phyloP scores from a whole-genome alignment of 2,888 invertebrate genomes.

The Herminia tarsipennalis region DNA sequence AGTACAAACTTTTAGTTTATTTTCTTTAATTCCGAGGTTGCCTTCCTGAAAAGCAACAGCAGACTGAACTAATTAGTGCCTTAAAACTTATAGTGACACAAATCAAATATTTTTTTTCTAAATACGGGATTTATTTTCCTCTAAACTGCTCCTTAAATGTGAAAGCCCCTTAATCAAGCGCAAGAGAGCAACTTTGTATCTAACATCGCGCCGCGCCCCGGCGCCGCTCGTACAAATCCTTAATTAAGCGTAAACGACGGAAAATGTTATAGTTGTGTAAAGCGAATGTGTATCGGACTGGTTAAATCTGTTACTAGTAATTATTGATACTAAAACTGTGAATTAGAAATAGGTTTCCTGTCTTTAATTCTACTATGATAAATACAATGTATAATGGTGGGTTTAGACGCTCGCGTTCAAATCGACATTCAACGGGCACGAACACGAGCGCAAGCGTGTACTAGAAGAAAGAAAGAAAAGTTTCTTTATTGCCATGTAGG shows the following conservation, averaged over 20 bases:
- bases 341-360: conserved; percentile 31
- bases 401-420: too few species aligned
- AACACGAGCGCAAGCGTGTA: too few species aligned
- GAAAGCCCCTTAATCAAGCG: conserved; percentile 6
- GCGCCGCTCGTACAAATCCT: conserved; percentile 60
- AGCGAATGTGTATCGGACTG: conserved; percentile 29
- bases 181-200: conserved; percentile 30
- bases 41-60: neutral
- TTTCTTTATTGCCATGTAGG: too few species aligned
- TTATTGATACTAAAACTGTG: conserved; percentile 48
- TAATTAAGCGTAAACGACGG: conserved; percentile 67
- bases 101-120: neutral
- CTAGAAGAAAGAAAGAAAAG: too few species aligned
- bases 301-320: conserved; percentile 40
- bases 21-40: too few species aligned
- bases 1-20: too few species aligned
- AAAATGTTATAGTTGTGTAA: conserved; percentile 53
- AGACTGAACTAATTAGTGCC: too few species aligned
- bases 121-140: neutral
- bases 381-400: neutral
- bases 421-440: too few species aligned
- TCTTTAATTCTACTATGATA: conserved; percentile 7
- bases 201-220: conserved; percentile 45
- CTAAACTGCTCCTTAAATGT: conserved; percentile 2
- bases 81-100: too few species aligned